Evolutionary conservation across 2,113 vertebrate genomes (phyloP), one percentile per base, ranked within the genome.

Genomic region (Argyrosomus japonicus): DNA sequence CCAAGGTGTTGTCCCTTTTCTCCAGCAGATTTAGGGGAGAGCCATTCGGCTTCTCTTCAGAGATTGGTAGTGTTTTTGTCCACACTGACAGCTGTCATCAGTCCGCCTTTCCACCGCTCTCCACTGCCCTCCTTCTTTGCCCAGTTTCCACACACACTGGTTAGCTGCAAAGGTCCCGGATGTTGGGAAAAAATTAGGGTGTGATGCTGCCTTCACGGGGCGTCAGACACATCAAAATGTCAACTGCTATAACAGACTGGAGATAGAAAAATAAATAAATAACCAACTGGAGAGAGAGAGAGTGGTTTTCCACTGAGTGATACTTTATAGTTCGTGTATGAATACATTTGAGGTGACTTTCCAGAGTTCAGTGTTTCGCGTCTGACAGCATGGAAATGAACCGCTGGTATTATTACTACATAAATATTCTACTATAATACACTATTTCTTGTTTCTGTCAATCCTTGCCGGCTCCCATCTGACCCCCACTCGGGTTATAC

Each of bases 41-140:
- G 60, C 86, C 93, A 93, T 92, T 82, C n/a, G 74, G 57, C 29
- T 68, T 77, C 45, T 88, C 29, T 51, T 83, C 80, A 75, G 9
- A 77, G 58, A 86, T 74, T 51, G 32, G 43, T 27, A 29, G 78
- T 87, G 87, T 91, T 93, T 93, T 92, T 89, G 91, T 89, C 83
- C 73, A n/a, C 88, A 81, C 71, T 94, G 93, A 94, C 94, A 94
- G 93, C 94, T 94, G 93, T 94, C 92, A 94, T 91, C 92, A 84
- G 90, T 86, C 81, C 91, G 83, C 85, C 84, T 90, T 68, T 85
- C 82, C 75, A 36, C 71, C 68, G 75, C 81, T 85, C 63, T 64
- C 70, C 77, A 6, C 85, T 75, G 76, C 74, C 86, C 88, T 89
- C 88, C 76, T 85, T 60, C 36, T 9, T 9, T 40, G 71, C 72